These are phyloP conservation scores for Notechis scutatus DNA, from an alignment of 2,113 vertebrate species.

Conservation along the genomic window DNA sequence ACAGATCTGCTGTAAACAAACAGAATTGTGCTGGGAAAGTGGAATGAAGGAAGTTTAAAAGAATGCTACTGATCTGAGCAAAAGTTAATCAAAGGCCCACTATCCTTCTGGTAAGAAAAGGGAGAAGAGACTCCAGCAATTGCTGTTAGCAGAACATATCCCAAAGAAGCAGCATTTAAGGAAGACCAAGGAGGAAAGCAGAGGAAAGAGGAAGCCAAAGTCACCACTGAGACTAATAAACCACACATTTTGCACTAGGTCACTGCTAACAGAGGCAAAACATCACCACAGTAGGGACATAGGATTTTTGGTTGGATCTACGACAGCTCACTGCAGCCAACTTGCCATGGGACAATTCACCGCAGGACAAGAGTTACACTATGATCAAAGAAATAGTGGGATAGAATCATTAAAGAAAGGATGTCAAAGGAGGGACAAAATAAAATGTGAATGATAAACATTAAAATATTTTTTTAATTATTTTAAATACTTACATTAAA, in stretches of 20 bases:
- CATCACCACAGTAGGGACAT: neutral
- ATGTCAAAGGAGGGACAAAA: neutral
- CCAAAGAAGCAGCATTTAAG: neutral
- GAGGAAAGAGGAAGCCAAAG: neutral
- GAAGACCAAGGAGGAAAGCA: neutral
- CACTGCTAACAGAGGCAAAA: neutral
- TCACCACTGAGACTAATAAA: neutral
- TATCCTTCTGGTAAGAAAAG: neutral
- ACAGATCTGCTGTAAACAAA: slow-evolving; percentile 43
- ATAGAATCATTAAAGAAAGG: neutral
- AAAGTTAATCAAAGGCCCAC: neutral
- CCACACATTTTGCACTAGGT: neutral
- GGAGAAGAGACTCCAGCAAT: fast-evolving
- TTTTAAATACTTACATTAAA: neutral
- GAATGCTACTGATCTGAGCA: slow-evolving; percentile 18
- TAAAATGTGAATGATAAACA: neutral
- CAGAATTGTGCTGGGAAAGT: slow-evolving; percentile 16
- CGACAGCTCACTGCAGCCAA: neutral
- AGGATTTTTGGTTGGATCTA: neutral
- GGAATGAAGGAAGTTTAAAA: slow-evolving; percentile 25
- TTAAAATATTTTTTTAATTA: neutral
- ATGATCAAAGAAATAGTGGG: neutral
- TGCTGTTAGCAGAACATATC: neutral
- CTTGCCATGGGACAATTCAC: neutral
- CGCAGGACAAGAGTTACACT: neutral